Evolutionary conservation across 2,797 vertebrate species (phyloP), one percentile per base, ranked within the genome.

Genomic region (Distichodus sexfasciatus): DNA sequence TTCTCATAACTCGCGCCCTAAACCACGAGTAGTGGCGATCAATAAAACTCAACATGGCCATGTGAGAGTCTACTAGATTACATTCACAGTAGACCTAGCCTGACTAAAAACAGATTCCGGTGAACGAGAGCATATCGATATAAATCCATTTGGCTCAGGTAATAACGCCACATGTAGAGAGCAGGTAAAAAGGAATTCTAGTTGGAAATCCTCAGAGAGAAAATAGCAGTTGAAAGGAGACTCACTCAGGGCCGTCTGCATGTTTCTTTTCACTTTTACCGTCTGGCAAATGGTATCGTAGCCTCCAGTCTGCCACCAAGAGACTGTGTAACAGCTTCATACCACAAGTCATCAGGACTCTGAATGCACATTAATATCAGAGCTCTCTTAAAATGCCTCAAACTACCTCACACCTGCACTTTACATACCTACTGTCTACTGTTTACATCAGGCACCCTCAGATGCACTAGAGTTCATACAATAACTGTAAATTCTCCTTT

Each of bases 241-340:
- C 63, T 53, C 38, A 48, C 63, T 69, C 43, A 33, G 44, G 44
- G 40, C 62, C 59, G 17, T 54, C 41, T 67, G 62, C 68, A 73
- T 55, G 23, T 54, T n/a, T n/a, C n/a, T n/a, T n/a, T n/a, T n/a
- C n/a, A n/a, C n/a, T n/a, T n/a, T n/a, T n/a, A n/a, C n/a, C n/a
- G n/a, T n/a, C n/a, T n/a, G n/a, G n/a, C n/a, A n/a, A n/a, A n/a
- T n/a, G n/a, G n/a, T n/a, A n/a, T n/a, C n/a, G n/a, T n/a, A n/a
- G n/a, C n/a, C n/a, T n/a, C n/a, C n/a, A n/a, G n/a, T n/a, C n/a
- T n/a, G n/a, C n/a, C n/a, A n/a, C n/a, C n/a, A n/a, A n/a, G n/a
- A n/a, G n/a, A n/a, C n/a, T n/a, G n/a, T n/a, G n/a, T n/a, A n/a
- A n/a, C n/a, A n/a, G n/a, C n/a, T n/a, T n/a, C n/a, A n/a, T n/a